Percentiles rank a stretch among this genome's conserved stretches.
phyloP scores from a whole-genome alignment of 2,888 invertebrate genomes.

The Hydropsyche betteni region DNA sequence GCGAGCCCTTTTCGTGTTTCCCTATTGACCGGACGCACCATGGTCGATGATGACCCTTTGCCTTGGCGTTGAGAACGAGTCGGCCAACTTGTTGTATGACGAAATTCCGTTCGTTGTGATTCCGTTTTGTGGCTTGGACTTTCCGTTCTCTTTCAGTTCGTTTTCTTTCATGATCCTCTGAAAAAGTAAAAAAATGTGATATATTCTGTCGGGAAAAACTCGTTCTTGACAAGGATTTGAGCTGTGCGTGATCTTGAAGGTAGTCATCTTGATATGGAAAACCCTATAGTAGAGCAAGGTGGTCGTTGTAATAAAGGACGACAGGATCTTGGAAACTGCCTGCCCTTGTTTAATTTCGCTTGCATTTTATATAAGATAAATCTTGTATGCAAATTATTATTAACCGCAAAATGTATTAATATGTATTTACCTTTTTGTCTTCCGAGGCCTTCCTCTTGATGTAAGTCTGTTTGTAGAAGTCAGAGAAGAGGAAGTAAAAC shows the following conservation, averaged over 20 bases:
- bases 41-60: conserved; percentile 49
- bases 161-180: conserved; percentile 7
- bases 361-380: background rate
- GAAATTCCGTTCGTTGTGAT: background rate
- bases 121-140: conserved; percentile 35
- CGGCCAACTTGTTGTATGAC: conserved; percentile 43
- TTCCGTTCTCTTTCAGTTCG: conserved; percentile 23
- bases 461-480: conserved; percentile 88
- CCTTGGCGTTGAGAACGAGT: conserved; percentile 41
- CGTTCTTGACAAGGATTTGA: background rate
- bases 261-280: background rate
- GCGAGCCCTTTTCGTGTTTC: background rate
- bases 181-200: background rate
- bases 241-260: too few relatives aligned
- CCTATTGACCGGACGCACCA: conserved; percentile 32
- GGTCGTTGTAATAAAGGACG: conserved; percentile 4
- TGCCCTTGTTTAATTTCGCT: conserved; percentile 19
- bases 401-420: background rate
- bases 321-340: background rate
- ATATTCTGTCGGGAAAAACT: background rate
- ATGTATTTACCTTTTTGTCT: conserved; percentile 46
- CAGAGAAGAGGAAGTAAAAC: conserved; percentile 91
- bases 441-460: conserved; percentile 58
- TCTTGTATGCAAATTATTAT: background rate
- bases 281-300: conserved; percentile 22